These are phyloP conservation scores for Hypotaenidia okinawae DNA, from an alignment of 2,797 vertebrate genomes.

Conservation along the genomic window DNA sequence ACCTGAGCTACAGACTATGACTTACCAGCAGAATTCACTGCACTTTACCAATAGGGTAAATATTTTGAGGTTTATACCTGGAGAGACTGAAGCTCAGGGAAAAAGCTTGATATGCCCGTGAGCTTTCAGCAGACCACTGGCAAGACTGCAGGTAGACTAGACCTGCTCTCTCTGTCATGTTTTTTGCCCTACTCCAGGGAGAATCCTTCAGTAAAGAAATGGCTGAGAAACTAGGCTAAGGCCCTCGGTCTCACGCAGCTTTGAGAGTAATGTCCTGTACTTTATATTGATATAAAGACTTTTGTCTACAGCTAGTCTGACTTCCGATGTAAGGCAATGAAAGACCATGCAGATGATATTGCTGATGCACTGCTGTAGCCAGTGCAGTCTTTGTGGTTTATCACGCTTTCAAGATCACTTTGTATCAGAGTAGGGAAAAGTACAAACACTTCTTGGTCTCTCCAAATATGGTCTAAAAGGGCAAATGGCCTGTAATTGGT, in stretches of 20 bases:
- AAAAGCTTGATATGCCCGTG: rapidly evolving
- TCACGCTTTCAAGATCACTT: background rate
- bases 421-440: background rate
- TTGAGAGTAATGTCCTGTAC: background rate
- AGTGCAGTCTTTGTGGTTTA: background rate
- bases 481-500: background rate
- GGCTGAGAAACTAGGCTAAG: background rate
- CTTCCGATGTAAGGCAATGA: background rate
- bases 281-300: background rate
- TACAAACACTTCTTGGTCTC: background rate
- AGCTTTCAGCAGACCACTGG: background rate
- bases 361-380: background rate
- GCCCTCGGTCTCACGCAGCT: background rate
- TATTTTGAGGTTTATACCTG: background rate
- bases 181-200: background rate
- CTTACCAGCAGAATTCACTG: background rate
- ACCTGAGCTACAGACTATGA: background rate
- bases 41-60: background rate
- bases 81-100: background rate
- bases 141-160: background rate
- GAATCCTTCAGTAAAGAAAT: background rate
- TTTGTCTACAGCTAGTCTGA: background rate
- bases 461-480: background rate
- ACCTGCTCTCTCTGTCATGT: background rate
- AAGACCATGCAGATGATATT: background rate